Evolutionary conservation across 1,140 invertebrate species (phyloP), one percentile per base, ranked within the genome.

Genomic region (Dendroctonus valens): DNA sequence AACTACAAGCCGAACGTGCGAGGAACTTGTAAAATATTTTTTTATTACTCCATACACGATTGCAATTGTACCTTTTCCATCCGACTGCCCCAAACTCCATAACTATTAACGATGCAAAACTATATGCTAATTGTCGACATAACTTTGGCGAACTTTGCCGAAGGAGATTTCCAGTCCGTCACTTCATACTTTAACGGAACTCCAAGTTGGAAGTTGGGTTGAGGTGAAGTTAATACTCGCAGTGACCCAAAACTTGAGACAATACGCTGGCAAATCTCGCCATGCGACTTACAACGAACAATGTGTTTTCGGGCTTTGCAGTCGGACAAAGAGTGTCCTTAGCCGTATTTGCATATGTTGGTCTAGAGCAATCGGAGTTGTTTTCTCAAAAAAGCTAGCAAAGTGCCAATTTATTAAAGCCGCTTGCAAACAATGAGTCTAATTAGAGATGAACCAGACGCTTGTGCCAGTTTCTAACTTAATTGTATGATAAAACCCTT

Each of bases 201-300:
- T 15, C 49, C 14, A 40, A 40, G n/a, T 46, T 12, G 42, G 42
- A 46, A 46, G 42, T 41, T 39, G 11, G 26, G 9, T 55, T 55
- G 39, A 55, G 53, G 53, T 41, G 37, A 55, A 55, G 53, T 55
- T 55, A 55, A 55, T 55, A 15, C 53, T 15, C 39, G 39, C n/a
- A 41, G 26, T 38, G 39, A 38, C 53, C 53, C 26, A 55, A 55
- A 55, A 38, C 39, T 55, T 55, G 26, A 41, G 39, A 55, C 53
- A 55, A 55, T 55, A 55, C 53, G 53, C 41, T 55, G 53, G 26
- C 53, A 55, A 55, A 55, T 55, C 53, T 55, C 53, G 53, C 53
- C 53, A 55, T 8, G 41, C 15, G 53, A 55, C 53, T 55, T 55
- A 39, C 39, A 39, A 51, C 11, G 49, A 40, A 55, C 53, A 52